Conservation (phyloP, 2,113 vertebrate species). For the Hemibagrus wyckioides region DNA sequence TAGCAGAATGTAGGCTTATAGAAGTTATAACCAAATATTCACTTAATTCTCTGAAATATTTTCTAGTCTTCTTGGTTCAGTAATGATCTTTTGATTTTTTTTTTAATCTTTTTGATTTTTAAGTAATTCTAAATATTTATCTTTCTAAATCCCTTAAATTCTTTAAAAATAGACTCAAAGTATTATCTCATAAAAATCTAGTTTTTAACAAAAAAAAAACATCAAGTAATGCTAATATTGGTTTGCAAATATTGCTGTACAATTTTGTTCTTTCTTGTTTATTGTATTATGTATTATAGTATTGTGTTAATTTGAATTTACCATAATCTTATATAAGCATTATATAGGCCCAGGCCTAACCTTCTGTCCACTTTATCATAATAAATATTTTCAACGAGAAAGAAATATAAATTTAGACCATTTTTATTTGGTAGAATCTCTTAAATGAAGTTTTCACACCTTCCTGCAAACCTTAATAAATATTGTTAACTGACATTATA, state of each 20-base stretch:
- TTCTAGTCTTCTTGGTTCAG: background rate
- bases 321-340: background rate
- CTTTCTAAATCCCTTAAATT: background rate
- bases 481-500: background rate
- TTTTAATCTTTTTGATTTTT: too few species aligned
- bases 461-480: background rate
- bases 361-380: background rate
- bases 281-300: background rate
- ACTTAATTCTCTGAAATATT: background rate
- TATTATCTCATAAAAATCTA: background rate
- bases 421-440: too few species aligned
- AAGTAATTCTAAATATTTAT: background rate
- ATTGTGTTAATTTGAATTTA: background rate
- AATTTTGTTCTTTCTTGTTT: background rate
- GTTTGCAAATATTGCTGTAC: background rate
- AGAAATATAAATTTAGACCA: background rate
- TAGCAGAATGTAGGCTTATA: conserved; percentile 47
- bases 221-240: background rate
- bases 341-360: background rate
- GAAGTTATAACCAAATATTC: background rate
- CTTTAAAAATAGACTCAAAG: background rate
- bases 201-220: background rate
- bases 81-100: too few species aligned
- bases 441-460: too few species aligned
- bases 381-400: background rate